These are phyloP conservation scores for Nycteola revayana DNA, from an alignment of 2,888 invertebrate genomes.

Conservation along the genomic window DNA sequence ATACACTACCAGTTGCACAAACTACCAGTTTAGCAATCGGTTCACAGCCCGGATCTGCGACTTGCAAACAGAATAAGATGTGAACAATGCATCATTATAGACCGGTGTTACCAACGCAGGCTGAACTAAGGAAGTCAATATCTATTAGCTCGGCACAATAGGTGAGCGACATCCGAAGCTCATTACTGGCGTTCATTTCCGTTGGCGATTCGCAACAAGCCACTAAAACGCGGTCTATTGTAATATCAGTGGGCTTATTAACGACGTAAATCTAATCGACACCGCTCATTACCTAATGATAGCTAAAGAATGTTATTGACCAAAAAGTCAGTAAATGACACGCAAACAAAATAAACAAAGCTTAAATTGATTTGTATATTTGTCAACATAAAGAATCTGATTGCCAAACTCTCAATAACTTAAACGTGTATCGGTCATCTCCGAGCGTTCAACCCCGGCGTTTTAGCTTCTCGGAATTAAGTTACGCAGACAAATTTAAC, in stretches of 20 bases:
- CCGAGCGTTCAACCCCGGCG: constrained; percentile 1
- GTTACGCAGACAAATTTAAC: constrained; percentile 15
- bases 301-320: too few species aligned
- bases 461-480: constrained; percentile 2
- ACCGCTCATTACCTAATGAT: background rate
- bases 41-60: constrained; percentile 51
- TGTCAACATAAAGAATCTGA: background rate
- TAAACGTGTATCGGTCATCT: background rate
- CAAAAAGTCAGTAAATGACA: too few species aligned
- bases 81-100: constrained; percentile 76
- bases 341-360: too few species aligned
- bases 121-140: constrained; percentile 78
- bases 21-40: constrained; percentile 46
- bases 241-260: constrained; percentile 45
- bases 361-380: too few species aligned
- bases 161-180: constrained; percentile 82
- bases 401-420: background rate
- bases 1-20: constrained; percentile 14
- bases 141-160: constrained; percentile 80
- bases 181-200: constrained; percentile 78
- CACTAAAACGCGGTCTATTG: constrained; percentile 57
- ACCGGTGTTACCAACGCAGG: constrained; percentile 59
- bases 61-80: constrained; percentile 64
- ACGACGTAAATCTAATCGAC: constrained; percentile 19
- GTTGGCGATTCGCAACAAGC: constrained; percentile 73